Percentiles rank a stretch among this genome's conserved stretches.
These are phyloP conservation scores for Drosophila albomicans DNA, from an alignment of 1,140 invertebrate genomes.

Conservation along the genomic window DNA sequence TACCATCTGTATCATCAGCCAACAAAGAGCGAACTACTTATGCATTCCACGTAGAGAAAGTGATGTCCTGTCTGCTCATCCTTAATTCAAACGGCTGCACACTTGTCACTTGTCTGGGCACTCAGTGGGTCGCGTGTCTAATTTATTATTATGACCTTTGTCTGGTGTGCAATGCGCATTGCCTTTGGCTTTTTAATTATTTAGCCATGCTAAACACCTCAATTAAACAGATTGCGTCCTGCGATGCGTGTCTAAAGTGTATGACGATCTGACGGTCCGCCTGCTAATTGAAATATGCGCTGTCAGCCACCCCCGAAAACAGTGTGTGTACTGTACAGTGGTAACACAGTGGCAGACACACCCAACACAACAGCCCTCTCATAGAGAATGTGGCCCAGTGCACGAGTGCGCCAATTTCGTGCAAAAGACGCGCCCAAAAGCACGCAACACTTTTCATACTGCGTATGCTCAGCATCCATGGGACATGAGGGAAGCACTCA, in stretches of 20 bases:
- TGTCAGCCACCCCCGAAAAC: conserved; percentile 40
- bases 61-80: conserved; percentile 10
- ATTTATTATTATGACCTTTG: conserved; percentile 79
- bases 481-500: neutral
- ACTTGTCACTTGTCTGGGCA: conserved; percentile 44
- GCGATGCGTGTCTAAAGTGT: conserved; percentile 58
- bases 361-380: conserved; percentile 30
- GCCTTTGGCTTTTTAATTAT: conserved; percentile 64
- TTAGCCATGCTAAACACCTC: conserved; percentile 75
- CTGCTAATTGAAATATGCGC: conserved; percentile 31
- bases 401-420: conserved; percentile 73
- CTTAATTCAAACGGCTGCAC: conserved; percentile 26
- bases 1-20: neutral
- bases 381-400: conserved; percentile 45
- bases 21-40: neutral
- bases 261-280: conserved; percentile 27
- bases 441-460: conserved; percentile 75
- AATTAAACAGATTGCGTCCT: conserved; percentile 76
- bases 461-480: conserved; percentile 57
- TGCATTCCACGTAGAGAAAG: neutral
- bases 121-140: conserved; percentile 65
- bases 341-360: conserved; percentile 51
- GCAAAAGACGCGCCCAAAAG: conserved; percentile 48
- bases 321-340: conserved; percentile 24
- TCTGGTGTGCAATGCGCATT: conserved; percentile 23